These are phyloP conservation scores for Hesperophylax magnus DNA, from an alignment of 1,140 invertebrate species.

Conservation along the genomic window DNA sequence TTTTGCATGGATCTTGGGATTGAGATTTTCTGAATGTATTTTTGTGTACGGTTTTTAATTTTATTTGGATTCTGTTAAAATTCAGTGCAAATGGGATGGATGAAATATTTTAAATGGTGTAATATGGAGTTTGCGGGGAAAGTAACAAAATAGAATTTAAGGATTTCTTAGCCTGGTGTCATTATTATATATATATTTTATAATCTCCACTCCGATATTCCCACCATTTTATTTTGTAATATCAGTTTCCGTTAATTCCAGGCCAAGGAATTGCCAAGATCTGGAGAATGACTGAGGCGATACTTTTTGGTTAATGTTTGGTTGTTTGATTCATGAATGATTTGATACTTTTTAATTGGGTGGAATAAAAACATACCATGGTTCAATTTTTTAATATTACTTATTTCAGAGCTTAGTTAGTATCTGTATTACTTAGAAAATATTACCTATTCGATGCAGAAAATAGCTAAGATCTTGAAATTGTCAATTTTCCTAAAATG, in stretches of 20 bases:
- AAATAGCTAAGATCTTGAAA: too few species aligned
- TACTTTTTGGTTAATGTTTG: not conserved
- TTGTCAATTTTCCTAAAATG: too few species aligned
- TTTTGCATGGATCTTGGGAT: not conserved
- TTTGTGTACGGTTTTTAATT: not conserved
- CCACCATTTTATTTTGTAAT: not conserved
- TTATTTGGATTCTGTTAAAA: not conserved
- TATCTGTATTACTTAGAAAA: too few species aligned
- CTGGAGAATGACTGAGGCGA: not conserved
- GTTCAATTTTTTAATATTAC: too few species aligned
- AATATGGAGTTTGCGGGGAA: not conserved
- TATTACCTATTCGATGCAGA: too few species aligned
- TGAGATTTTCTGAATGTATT: not conserved
- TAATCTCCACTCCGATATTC: not conserved
- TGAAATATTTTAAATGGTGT: not conserved
- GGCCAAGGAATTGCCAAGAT: not conserved
- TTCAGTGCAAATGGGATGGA: not conserved
- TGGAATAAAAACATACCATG: too few species aligned
- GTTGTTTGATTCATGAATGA: not conserved
- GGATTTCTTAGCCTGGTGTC: not conserved
- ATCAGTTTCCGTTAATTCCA: not conserved
- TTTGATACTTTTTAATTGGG: too few species aligned
- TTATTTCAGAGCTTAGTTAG: too few species aligned
- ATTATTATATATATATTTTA: not conserved
- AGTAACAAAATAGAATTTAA: not conserved